phyloP scores from a whole-genome alignment of 37 sponge, comb jelly and placozoan species.

The Beroe forskalii region DNA sequence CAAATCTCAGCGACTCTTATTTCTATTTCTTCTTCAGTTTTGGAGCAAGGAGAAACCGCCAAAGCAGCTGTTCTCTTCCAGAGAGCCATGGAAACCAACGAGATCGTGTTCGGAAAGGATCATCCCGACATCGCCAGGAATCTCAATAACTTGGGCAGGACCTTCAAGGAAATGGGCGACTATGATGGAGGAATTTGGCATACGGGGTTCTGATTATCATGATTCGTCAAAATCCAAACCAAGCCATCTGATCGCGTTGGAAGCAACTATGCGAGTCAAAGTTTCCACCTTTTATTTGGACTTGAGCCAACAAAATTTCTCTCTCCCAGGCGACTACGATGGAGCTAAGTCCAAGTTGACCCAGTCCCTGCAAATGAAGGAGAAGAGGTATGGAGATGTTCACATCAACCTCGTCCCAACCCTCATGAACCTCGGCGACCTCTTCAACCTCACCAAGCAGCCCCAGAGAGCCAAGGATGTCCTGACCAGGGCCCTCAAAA shows the following conservation, averaged over 20 bases:
- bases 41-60: constrained; percentile 55
- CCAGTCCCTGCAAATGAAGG: constrained; percentile 49
- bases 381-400: constrained; percentile 43
- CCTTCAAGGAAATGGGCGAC: constrained; percentile 63
- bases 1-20: too few relatives aligned
- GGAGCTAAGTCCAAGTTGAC: constrained; percentile 60
- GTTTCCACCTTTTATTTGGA: too few relatives aligned
- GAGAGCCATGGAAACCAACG: constrained; percentile 56
- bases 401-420: constrained; percentile 63
- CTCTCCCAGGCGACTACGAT: constrained; percentile 53
- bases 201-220: too few relatives aligned
- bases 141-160: constrained; percentile 46
- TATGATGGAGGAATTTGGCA: too few relatives aligned
- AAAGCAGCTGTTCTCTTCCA: constrained; percentile 61
- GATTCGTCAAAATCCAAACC: too few relatives aligned
- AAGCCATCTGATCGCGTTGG: too few relatives aligned
- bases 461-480: constrained; percentile 31
- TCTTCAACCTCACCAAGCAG: constrained; percentile 63
- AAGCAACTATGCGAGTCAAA: too few relatives aligned
- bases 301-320: too few relatives aligned
- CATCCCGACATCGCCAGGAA: constrained; percentile 63
- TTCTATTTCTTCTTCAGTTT: too few relatives aligned
- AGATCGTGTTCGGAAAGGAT: constrained; percentile 48
- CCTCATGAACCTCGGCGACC: constrained; percentile 62
- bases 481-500: constrained; percentile 53